phyloP scores from a whole-genome alignment of 2,113 vertebrate genomes.

The Hemibagrus wyckioides region DNA sequence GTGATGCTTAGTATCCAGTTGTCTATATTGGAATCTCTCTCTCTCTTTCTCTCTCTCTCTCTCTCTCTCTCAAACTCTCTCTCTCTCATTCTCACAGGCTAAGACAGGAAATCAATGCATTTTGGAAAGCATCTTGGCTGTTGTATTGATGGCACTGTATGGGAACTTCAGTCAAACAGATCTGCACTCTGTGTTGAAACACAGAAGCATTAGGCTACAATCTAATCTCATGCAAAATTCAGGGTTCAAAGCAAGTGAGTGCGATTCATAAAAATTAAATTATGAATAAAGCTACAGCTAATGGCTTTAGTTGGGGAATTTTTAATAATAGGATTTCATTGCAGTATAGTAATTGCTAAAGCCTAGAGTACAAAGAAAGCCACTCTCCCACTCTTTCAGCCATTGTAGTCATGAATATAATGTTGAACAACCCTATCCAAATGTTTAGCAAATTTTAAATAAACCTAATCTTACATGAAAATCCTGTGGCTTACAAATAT shows the following conservation, averaged over 20 bases:
- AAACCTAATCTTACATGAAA: not conserved
- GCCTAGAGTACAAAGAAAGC: not conserved
- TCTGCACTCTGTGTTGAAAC: not conserved
- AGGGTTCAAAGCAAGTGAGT: not conserved
- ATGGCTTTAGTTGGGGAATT: not conserved
- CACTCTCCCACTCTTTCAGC: not conserved
- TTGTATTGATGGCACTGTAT: constrained; percentile 24
- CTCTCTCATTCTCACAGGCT: not conserved
- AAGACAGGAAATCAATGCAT: constrained; percentile 38
- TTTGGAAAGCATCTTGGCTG: constrained; percentile 1
- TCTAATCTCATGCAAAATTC: not conserved
- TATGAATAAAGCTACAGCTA: not conserved
- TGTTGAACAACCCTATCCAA: not conserved
- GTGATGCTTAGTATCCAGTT: constrained; percentile 12
- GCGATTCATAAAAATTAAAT: not conserved
- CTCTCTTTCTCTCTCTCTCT: constrained; percentile 21
- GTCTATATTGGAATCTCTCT: constrained; percentile 19
- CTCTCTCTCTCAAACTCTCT: not conserved
- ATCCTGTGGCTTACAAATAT: not conserved
- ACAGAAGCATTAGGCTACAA: not conserved
- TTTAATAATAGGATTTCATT: not conserved
- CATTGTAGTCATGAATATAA: not conserved
- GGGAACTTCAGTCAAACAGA: constrained; percentile 19
- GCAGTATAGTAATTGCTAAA: not conserved
- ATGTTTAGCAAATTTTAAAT: not conserved